These are phyloP conservation scores for Philhelius pedissequus DNA, from an alignment of 2,888 invertebrate species.

Conservation along the genomic window DNA sequence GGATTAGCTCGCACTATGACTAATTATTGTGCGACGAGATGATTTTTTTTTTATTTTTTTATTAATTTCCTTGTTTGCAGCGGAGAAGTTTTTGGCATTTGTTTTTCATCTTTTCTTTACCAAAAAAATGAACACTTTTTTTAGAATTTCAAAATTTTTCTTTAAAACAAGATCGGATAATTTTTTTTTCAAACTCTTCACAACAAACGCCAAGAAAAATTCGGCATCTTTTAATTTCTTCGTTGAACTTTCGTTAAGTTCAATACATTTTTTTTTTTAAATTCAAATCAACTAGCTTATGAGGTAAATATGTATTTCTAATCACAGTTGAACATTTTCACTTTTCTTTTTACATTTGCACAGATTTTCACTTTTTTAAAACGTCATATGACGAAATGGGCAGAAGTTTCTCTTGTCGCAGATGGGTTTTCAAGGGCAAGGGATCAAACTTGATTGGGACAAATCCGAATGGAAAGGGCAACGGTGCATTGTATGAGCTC, in stretches of 20 bases:
- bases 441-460: slow-evolving; percentile 52
- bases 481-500: slow-evolving; percentile 7
- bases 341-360: neutral
- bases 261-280: neutral
- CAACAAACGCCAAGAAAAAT: neutral
- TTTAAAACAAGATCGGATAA: neutral
- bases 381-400: slow-evolving; percentile 47
- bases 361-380: slow-evolving; percentile 20
- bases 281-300: neutral
- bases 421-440: slow-evolving; percentile 53
- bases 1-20: neutral
- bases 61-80: neutral
- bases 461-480: slow-evolving; percentile 48
- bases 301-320: neutral
- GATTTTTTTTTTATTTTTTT: neutral
- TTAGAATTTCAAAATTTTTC: neutral
- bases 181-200: neutral
- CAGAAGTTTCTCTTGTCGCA: slow-evolving; percentile 29
- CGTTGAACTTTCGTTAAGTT: neutral
- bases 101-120: neutral
- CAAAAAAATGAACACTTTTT: neutral
- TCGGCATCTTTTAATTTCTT: neutral
- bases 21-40: too few species aligned
- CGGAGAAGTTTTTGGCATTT: too few species aligned
- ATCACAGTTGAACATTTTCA: slow-evolving; percentile 49